phyloP scores from a whole-genome alignment of 2,797 vertebrate genomes.

The Margarornis squamiger region DNA sequence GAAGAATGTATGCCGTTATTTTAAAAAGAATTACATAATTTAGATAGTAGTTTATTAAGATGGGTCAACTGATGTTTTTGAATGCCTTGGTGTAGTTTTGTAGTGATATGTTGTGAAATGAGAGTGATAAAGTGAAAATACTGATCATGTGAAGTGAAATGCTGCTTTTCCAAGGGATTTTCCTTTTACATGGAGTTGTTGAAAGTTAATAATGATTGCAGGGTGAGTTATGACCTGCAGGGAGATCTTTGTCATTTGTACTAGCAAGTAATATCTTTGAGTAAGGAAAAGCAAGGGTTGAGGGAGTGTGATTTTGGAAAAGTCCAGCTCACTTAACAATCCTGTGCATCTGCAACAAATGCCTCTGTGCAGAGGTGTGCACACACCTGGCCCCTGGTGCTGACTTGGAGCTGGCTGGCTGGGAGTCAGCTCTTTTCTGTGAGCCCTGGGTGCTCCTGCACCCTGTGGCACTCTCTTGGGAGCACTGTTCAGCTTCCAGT shows the following conservation, averaged over 20 bases:
- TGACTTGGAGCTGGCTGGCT: not conserved
- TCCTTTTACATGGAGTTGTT: not conserved
- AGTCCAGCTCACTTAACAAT: not conserved
- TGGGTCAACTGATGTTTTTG: not conserved
- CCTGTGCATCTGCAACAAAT: not conserved
- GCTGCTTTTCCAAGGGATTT: not conserved
- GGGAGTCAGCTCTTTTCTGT: not conserved
- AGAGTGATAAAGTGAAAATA: not conserved
- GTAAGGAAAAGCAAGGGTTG: not conserved
- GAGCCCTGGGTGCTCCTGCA: not conserved
- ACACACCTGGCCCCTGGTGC: not conserved
- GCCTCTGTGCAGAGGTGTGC: not conserved
- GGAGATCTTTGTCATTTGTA: not conserved
- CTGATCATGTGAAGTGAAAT: not conserved
- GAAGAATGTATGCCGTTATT: not conserved
- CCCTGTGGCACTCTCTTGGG: not conserved
- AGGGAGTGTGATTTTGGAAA: not conserved
- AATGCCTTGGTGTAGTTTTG: not conserved
- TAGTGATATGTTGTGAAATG: not conserved
- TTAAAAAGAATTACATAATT: not conserved
- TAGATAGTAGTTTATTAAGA: not conserved
- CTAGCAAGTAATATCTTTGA: not conserved
- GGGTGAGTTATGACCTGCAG: not conserved
- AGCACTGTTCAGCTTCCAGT: not conserved
- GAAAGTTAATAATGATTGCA: not conserved